phyloP scores from a whole-genome alignment of 2,113 vertebrate genomes.

The Lates calcarifer region DNA sequence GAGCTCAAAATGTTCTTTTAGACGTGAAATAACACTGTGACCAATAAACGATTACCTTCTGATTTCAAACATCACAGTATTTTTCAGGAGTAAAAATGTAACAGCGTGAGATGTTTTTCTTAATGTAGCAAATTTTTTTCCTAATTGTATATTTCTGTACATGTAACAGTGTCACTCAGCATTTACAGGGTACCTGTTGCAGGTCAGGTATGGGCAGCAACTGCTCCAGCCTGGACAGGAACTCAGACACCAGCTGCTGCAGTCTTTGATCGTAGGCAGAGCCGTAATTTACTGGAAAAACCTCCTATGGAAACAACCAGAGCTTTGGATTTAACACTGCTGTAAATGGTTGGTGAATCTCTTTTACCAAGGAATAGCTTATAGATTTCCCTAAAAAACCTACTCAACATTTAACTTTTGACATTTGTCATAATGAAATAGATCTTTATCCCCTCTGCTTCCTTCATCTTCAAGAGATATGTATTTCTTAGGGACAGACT shows the following conservation, averaged over 20 bases:
- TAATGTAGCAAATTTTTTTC: no score
- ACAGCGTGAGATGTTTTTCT: background rate
- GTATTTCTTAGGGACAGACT: constrained; percentile 9
- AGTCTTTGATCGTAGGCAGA: constrained; percentile 74
- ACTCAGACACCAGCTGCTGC: constrained; percentile 81
- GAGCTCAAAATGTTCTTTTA: background rate
- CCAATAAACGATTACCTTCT: background rate
- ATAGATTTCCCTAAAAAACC: background rate
- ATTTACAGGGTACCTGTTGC: constrained; percentile 64
- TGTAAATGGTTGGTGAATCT: background rate
- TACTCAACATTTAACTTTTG: background rate
- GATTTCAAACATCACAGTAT: background rate
- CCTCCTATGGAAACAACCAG: constrained; percentile 70
- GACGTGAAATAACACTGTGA: background rate
- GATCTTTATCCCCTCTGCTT: background rate
- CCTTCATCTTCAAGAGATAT: background rate
- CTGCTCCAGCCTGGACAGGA: constrained; percentile 83
- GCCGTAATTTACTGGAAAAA: constrained; percentile 83
- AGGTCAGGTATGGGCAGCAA: constrained; percentile 75
- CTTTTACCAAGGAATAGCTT: background rate
- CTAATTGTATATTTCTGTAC: no score
- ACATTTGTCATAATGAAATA: background rate
- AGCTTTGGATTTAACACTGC: background rate
- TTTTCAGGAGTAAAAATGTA: background rate
- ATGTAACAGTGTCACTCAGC: background rate